Evolutionary conservation across 2,113 vertebrate species (phyloP).

Genomic region (Pituophis catenifer): DNA sequence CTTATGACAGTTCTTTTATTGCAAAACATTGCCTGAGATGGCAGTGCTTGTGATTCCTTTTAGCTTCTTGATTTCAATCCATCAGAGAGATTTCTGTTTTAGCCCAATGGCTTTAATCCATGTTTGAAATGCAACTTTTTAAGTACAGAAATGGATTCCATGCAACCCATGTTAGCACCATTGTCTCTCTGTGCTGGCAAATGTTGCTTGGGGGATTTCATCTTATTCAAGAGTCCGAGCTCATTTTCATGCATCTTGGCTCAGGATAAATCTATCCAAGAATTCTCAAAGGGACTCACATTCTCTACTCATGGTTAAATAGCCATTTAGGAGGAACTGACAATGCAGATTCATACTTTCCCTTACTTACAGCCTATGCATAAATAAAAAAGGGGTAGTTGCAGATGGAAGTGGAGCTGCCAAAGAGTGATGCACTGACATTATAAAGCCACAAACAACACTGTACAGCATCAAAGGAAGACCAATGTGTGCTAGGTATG

Average conservation of each 20-base stretch:
- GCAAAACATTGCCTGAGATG: background rate
- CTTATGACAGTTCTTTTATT: background rate
- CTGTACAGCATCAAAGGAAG: background rate
- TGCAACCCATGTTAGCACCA: background rate
- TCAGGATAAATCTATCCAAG: background rate
- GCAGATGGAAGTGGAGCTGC: background rate
- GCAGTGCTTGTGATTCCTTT: background rate
- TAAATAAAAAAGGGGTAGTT: background rate
- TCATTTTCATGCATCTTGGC: background rate
- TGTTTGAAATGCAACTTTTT: background rate
- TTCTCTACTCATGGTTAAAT: background rate
- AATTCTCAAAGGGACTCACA: background rate
- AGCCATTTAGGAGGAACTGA: conserved; percentile 8
- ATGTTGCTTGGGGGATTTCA: background rate
- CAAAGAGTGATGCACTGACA: background rate
- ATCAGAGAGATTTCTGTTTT: background rate
- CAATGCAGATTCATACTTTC: background rate
- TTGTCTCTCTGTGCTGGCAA: background rate
- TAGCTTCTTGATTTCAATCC: background rate
- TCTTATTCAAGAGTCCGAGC: background rate
- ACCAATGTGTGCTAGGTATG: background rate
- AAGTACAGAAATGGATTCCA: background rate
- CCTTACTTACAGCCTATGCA: conserved; percentile 5
- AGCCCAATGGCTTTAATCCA: background rate
- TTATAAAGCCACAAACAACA: background rate